These are phyloP conservation scores for Carterocephalus palaemon DNA, from an alignment of 2,888 invertebrate genomes.

Conservation along the genomic window DNA sequence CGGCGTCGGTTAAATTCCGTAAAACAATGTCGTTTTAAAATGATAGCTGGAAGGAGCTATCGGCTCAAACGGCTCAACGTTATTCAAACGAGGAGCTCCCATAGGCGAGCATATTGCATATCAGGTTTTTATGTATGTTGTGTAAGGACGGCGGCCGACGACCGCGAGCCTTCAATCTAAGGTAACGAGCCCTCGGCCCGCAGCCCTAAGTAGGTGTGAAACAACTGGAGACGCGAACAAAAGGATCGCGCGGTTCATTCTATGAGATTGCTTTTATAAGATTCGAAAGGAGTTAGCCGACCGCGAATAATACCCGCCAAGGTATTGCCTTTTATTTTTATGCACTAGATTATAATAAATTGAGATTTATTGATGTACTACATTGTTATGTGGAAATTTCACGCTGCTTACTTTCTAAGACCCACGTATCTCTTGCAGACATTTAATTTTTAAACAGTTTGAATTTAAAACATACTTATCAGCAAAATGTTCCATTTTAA, in stretches of 20 bases:
- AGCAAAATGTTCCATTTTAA: no score
- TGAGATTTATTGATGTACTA: conserved; percentile 13
- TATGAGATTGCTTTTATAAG: conserved; percentile 37
- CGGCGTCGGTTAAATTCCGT: not conserved
- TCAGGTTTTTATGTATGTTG: conserved; percentile 47
- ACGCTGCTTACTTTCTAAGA: no score
- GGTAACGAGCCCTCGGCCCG: conserved; percentile 61
- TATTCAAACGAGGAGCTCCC: conserved; percentile 38
- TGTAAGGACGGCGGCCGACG: conserved; percentile 56
- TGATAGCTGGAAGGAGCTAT: conserved; percentile 24
- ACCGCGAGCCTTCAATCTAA: conserved; percentile 70
- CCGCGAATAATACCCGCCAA: conserved; percentile 17
- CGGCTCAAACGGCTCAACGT: conserved; percentile 28
- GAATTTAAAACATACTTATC: no score
- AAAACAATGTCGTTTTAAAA: conserved; percentile 4
- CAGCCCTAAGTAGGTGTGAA: conserved; percentile 70
- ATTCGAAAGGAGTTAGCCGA: conserved; percentile 28
- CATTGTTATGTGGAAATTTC: conserved; percentile 2
- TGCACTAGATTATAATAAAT: conserved; percentile 15
- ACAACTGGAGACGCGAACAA: conserved; percentile 59
- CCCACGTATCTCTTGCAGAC: no score
- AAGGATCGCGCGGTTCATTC: conserved; percentile 48
- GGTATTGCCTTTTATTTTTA: conserved; percentile 21
- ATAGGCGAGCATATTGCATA: conserved; percentile 42
- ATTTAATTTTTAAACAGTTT: no score